Percentiles rank a stretch among this genome's conserved stretches.
Evolutionary conservation across 2,797 vertebrate species (phyloP).

Genomic region (Melanotaenia trifasciata): DNA sequence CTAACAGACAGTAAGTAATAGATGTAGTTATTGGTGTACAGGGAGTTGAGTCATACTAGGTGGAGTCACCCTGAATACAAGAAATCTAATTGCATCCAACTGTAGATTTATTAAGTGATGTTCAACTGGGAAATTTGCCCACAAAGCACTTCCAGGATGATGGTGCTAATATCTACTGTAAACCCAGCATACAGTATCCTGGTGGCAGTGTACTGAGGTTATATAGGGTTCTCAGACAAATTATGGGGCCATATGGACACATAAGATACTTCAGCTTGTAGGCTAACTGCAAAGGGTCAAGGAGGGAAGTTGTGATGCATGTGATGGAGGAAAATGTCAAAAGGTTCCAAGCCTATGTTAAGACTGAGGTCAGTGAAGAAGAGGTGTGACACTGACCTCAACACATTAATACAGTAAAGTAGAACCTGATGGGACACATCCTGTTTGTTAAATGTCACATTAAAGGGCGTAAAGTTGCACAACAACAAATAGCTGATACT

Average conservation of each 20-base stretch:
- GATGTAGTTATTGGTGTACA: neutral
- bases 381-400: neutral
- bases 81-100: constrained; percentile 47
- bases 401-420: neutral
- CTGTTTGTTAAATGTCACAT: constrained; percentile 26
- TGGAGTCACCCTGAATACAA: constrained; percentile 39
- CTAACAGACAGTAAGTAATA: neutral
- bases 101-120: constrained; percentile 65
- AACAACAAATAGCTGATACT: constrained; percentile 1
- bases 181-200: constrained; percentile 34
- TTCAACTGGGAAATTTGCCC: constrained; percentile 65
- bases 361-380: neutral
- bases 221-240: constrained; percentile 32
- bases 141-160: constrained; percentile 64
- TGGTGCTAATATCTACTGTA: constrained; percentile 39
- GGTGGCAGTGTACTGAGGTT: constrained; percentile 21
- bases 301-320: constrained; percentile 16
- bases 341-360: constrained; percentile 27
- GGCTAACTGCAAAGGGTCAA: constrained; percentile 32
- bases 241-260: constrained; percentile 31
- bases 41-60: constrained; percentile 17
- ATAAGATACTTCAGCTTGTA: constrained; percentile 28
- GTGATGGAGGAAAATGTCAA: constrained; percentile 22
- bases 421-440: neutral
- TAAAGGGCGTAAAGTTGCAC: neutral